A percentile compares a stretch with the other conserved stretches of the same genome.
Evolutionary conservation across 2,113 vertebrate genomes (phyloP).

Genomic region (Sander lucioperca): DNA sequence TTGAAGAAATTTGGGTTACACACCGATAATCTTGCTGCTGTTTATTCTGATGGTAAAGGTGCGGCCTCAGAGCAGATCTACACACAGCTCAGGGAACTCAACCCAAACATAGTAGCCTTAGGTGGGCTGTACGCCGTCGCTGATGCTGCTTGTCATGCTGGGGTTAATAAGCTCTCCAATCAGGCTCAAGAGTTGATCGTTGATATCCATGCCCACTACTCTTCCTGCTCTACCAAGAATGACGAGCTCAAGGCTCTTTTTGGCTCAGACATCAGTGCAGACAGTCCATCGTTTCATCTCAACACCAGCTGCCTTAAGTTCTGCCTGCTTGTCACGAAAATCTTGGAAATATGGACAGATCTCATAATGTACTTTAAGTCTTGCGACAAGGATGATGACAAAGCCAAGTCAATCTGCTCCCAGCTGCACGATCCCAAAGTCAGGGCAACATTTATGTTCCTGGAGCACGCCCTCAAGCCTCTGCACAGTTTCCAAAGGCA

Average conservation of each 20-base stretch:
- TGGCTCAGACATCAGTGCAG: constrained; percentile 35
- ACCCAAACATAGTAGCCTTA: constrained; percentile 66
- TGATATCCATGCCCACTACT: constrained; percentile 72
- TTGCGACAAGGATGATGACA: constrained; percentile 43
- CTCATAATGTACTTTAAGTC: constrained; percentile 75
- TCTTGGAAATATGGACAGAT: constrained; percentile 77
- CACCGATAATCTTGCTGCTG: constrained; percentile 68
- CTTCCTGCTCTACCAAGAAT: constrained; percentile 57
- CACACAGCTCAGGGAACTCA: constrained; percentile 75
- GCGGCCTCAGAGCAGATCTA: constrained; percentile 61
- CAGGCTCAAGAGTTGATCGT: constrained; percentile 68
- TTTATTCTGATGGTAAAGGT: constrained; percentile 61
- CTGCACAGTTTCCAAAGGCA: constrained; percentile 71
- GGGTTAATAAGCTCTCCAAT: constrained; percentile 65
- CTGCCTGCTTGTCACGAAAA: constrained; percentile 63
- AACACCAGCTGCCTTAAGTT: constrained; percentile 70
- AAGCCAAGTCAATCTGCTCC: constrained; percentile 70
- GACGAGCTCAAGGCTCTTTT: constrained; percentile 76
- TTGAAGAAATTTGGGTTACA: constrained; percentile 77
- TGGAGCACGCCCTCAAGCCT: constrained; percentile 77
- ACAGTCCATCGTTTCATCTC: constrained; percentile 38
- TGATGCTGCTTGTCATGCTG: constrained; percentile 71
- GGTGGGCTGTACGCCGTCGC: constrained; percentile 70
- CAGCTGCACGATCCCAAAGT: constrained; percentile 77
- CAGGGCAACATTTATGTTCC: constrained; percentile 77